Conservation (phyloP, 2,797 vertebrate genomes). For the Pangasius macronema region DNA sequence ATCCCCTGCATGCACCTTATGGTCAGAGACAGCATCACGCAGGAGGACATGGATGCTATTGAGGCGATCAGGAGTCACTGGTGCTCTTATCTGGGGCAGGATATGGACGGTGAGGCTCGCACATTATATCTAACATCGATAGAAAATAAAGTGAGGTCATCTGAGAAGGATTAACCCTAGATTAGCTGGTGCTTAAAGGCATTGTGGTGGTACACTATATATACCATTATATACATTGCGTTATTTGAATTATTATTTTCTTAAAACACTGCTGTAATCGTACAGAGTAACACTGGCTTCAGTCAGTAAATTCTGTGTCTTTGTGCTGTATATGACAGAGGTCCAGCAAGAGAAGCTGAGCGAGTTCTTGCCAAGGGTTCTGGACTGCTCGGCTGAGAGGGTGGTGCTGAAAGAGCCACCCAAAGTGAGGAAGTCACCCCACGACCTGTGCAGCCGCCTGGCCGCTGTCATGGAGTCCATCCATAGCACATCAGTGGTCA, state of each 20-base stretch:
- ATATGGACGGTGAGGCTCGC: slow-evolving; percentile 83
- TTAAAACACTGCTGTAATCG: not conserved
- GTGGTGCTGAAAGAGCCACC: slow-evolving; percentile 91
- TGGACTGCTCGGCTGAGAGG: slow-evolving; percentile 86
- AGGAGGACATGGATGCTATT: slow-evolving; percentile 86
- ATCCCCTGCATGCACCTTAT: slow-evolving; percentile 97
- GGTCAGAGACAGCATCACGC: slow-evolving; percentile 77
- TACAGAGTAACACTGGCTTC: not conserved
- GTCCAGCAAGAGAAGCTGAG: slow-evolving; percentile 86
- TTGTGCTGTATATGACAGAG: slow-evolving; percentile 69
- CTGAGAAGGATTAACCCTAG: not conserved
- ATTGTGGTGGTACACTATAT: not conserved
- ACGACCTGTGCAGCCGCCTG: slow-evolving; percentile 93
- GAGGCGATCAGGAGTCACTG: slow-evolving; percentile 89
- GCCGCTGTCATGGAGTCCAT: slow-evolving; percentile 95
- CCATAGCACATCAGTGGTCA: slow-evolving; percentile 79
- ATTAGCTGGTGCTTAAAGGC: not conserved
- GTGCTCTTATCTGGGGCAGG: slow-evolving; percentile 91
- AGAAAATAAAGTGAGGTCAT: not conserved
- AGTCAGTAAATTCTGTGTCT: not conserved
- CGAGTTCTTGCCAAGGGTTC: slow-evolving; percentile 89
- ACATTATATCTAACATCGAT: not conserved
- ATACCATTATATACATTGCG: too few species aligned
- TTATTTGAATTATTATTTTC: not conserved
- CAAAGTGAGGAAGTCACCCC: slow-evolving; percentile 87